Evolutionary conservation across 2,888 invertebrate genomes (phyloP).

Genomic region (Acleris sparsana): DNA sequence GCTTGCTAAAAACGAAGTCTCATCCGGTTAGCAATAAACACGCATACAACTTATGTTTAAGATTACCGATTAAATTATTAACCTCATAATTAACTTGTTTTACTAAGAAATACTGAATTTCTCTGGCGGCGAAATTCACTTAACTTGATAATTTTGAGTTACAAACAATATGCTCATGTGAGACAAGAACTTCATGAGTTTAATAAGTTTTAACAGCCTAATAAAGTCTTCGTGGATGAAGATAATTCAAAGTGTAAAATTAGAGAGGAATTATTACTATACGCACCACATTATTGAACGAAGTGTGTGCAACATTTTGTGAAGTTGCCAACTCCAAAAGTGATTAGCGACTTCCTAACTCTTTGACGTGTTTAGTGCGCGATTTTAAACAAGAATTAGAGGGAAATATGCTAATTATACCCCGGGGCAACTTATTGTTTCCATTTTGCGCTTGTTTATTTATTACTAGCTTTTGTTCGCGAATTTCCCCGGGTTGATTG

Average conservation of each 20-base stretch:
- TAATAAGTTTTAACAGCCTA: slow-evolving; percentile 32
- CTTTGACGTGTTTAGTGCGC: slow-evolving; percentile 16
- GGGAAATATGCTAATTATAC: slow-evolving; percentile 14
- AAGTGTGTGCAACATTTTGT: slow-evolving; percentile 8
- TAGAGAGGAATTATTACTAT: slow-evolving; percentile 16
- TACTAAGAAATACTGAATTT: slow-evolving; percentile 12
- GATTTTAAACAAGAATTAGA: slow-evolving; percentile 29
- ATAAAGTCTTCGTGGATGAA: slow-evolving; percentile 29
- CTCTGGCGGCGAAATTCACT: slow-evolving; percentile 17
- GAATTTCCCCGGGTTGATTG: too few species aligned
- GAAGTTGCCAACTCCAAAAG: slow-evolving; percentile 29
- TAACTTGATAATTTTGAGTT: slow-evolving; percentile 31
- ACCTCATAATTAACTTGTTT: neutral
- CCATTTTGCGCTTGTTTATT: slow-evolving; percentile 3
- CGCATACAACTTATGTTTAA: neutral
- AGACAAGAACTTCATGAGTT: slow-evolving; percentile 17
- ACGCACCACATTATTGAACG: slow-evolving; percentile 11
- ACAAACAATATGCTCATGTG: slow-evolving; percentile 22
- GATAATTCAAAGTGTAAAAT: slow-evolving; percentile 28
- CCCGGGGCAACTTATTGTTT: neutral
- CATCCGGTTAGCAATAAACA: neutral
- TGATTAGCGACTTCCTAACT: slow-evolving; percentile 32
- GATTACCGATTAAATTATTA: neutral
- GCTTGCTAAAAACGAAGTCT: neutral
- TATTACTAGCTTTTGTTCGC: neutral